These are phyloP conservation scores for Andrena chrysosceles DNA, from an alignment of 2,888 invertebrate species.

Conservation along the genomic window DNA sequence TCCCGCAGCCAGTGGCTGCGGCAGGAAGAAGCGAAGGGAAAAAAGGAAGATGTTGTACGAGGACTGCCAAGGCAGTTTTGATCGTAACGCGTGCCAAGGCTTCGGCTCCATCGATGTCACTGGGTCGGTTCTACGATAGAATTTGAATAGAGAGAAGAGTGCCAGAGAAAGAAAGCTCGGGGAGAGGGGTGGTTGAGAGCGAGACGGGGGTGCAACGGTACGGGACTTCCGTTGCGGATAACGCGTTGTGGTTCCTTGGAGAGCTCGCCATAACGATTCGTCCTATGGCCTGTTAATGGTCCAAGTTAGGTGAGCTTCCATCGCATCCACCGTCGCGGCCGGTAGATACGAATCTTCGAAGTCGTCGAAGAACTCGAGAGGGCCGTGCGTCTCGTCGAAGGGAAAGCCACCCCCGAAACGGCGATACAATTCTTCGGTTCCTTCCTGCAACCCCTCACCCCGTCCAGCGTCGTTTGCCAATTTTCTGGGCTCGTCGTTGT, in stretches of 20 bases:
- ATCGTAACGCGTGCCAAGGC: slow-evolving; percentile 55
- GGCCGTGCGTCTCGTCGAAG: slow-evolving; percentile 2
- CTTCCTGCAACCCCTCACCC: slow-evolving; percentile 16
- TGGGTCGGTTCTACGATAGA: slow-evolving; percentile 56
- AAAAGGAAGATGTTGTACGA: background rate
- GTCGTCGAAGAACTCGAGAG: slow-evolving; percentile 63
- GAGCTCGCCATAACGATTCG: slow-evolving; percentile 70
- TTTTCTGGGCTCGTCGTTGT: slow-evolving; percentile 47
- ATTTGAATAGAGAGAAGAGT: slow-evolving; percentile 34
- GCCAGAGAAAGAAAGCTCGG: slow-evolving; percentile 15
- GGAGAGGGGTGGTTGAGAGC: slow-evolving; percentile 2
- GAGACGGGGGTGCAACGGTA: slow-evolving; percentile 40
- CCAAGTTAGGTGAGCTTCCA: slow-evolving; percentile 71
- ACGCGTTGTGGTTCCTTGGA: slow-evolving; percentile 61
- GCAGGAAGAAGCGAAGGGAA: background rate
- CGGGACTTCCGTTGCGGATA: slow-evolving; percentile 66
- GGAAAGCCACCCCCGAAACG: slow-evolving; percentile 8
- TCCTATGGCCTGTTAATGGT: slow-evolving; percentile 72
- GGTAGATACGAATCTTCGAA: slow-evolving; percentile 67
- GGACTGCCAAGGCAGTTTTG: slow-evolving; percentile 41
- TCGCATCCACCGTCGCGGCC: slow-evolving; percentile 49
- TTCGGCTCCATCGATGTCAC: slow-evolving; percentile 61
- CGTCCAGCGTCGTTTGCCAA: slow-evolving; percentile 40
- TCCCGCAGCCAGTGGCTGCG: background rate
- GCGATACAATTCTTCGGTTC: slow-evolving; percentile 55